Base-by-base conservation (phyloP, 1,140 invertebrate genomes). In the Portunus trituberculatus region DNA sequence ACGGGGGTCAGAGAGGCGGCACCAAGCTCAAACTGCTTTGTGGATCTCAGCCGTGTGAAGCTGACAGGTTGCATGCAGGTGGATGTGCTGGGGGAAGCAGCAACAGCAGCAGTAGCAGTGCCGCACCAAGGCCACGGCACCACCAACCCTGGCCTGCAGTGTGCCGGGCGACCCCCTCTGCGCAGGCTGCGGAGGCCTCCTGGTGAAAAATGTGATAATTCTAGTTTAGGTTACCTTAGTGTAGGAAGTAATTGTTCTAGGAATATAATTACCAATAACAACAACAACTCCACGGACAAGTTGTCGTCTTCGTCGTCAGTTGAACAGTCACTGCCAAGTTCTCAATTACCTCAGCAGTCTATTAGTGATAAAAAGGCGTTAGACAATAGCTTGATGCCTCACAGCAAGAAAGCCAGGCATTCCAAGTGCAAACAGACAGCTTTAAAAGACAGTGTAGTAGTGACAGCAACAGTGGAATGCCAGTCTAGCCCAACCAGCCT, bases 141-240 rank as follows among this genome's bases (percentile, higher is more conserved):
- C 6, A 83, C 93, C 83, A 59, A 39, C 76, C 83, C 93, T 25
- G 82, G n/a, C 59, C 90, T 86, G 14, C 91, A 94, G 90, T 94
- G 93, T 93, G 89, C 46, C 90, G 93, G 88, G 45, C 82, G 93
- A 52, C 91, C 93, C 29, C 95, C 93, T 67, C 86, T 94, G n/a
- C 93, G 91, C 52, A 96, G 95, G 84, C 76, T 96, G 16, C 92
- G 95, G 52, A 92, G 95, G 90, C 95, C 91, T 28, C 93, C 90
- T 91, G 95, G 91, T 96, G 93, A 96, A 94, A 94, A 94, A 96
- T 96, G 95, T 96, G 95, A 96, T 96, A 96, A 82, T 86, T 96
- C 95, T 96, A 96, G 93, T 96, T 96, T 96, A 96, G 91, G 91
- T 95, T 96, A 95, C 76, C 92, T 94, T 94, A 94, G 93, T 96